Conservation (phyloP, 2,888 invertebrate genomes). For the Linhomoeus sp. region DNA sequence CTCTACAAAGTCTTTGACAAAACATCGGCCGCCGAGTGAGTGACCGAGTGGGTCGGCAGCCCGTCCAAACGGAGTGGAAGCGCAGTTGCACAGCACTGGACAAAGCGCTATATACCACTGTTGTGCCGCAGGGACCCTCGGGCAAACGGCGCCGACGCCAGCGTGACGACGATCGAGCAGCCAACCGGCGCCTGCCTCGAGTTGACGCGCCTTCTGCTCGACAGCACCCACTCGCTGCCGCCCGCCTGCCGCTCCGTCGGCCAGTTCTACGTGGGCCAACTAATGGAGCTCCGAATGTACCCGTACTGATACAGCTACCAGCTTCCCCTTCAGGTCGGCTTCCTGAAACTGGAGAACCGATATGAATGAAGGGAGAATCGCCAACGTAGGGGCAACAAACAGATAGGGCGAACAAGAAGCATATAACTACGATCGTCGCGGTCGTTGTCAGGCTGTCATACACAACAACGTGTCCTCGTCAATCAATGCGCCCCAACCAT, state of each 20-base stretch:
- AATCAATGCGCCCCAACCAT: no score
- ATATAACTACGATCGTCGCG: no score
- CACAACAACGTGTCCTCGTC: no score
- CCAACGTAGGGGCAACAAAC: no score
- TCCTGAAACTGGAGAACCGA: constrained; percentile 1
- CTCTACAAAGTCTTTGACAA: constrained; percentile 20
- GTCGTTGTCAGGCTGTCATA: no score
- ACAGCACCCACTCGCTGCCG: constrained; percentile 15
- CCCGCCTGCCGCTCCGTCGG: constrained; percentile 17
- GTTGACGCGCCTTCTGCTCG: constrained; percentile 13
- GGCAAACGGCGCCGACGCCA: constrained; percentile 20
- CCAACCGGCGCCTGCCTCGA: constrained; percentile 10
- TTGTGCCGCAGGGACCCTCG: constrained; percentile 15
- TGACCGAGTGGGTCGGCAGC: no score
- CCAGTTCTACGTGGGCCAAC: constrained; percentile 15
- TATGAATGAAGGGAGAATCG: no score
- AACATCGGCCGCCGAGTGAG: constrained; percentile 11
- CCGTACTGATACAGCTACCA: no score
- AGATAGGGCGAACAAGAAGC: no score
- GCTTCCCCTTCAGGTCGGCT: not conserved
- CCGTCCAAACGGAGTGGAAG: no score
- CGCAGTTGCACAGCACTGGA: no score
- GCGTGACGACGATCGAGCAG: constrained; percentile 16
- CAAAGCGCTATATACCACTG: no score
- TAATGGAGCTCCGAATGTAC: not conserved